These are phyloP conservation scores for Sinocyclocheilus maitianheensis DNA, from an alignment of 2,113 vertebrate species.

Conservation along the genomic window DNA sequence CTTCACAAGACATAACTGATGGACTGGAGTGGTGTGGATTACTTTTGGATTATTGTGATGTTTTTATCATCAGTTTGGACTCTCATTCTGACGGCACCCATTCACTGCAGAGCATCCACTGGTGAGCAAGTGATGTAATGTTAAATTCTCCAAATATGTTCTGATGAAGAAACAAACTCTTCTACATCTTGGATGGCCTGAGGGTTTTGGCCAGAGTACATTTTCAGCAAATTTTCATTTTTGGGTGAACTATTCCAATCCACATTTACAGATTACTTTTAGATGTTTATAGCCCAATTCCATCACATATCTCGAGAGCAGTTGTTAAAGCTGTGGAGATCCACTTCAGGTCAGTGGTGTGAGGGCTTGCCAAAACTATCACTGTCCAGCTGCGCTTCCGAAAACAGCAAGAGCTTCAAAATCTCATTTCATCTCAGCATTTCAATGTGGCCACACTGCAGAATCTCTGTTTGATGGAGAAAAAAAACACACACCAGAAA, in stretches of 20 bases:
- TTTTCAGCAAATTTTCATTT: background rate
- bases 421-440: conserved; percentile 14
- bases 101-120: background rate
- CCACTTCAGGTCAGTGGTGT: background rate
- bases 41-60: background rate
- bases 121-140: background rate
- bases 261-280: background rate
- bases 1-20: too few relatives aligned
- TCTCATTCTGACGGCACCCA: background rate
- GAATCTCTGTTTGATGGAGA: background rate
- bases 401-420: conserved; percentile 6
- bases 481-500: conserved; percentile 33
- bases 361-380: background rate
- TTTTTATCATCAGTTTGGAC: background rate
- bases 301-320: background rate
- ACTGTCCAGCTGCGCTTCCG: background rate
- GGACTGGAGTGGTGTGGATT: background rate
- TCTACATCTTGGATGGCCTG: too few relatives aligned
- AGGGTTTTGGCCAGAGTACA: background rate
- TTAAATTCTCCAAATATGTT: background rate
- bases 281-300: background rate
- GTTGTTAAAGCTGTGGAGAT: background rate
- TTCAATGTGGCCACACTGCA: background rate
- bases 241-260: background rate
- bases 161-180: background rate